Evolutionary conservation across 2,113 vertebrate species (phyloP), one percentile per base, ranked within the genome.

Genomic region (Lathamus discolor): DNA sequence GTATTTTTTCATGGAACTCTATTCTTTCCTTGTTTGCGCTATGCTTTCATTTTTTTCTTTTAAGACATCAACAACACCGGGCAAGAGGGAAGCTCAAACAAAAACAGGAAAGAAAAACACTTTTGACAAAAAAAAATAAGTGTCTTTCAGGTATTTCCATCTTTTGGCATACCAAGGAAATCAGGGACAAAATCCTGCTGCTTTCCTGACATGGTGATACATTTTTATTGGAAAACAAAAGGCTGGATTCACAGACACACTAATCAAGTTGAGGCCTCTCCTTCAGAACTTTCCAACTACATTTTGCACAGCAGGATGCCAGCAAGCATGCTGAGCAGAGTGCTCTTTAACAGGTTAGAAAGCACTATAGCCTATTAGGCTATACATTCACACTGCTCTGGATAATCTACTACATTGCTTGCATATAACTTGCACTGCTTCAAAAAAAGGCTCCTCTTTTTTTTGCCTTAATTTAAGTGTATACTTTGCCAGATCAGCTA

Each of bases 271-370:
- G 59, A 83, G 48, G 24, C 6, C 37, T 94, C 37, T 91, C 63
- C 76, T 87, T 10, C 52, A 81, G 18, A 87, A 81, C 41, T 83
- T 90, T 70, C 72, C 57, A 83, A 8, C 9, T 49, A 20, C 17
- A 12, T 35, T 81, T 96, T 88, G 62, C 81, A 61, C 84, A 51
- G 59, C 79, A 54, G 93, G 92, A 51, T 20, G 62, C n/a, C 74
- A 20, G 17, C 5, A 9, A 78, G 18, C 76, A 54, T 37, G 94
- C 93, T 80, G 95, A 78, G 92, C 73, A 63, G 69, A 76, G 86
- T 46, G 72, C 79, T 92, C 49, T 51, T 11, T 43, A 73, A 86
- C 43, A 87, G 88, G 89, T 88, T 79, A 93, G 92, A 86, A 94
- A 69, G 83, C 81, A 46, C 48, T 68, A 33, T 76, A 88, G 88